Percentiles rank a stretch among this genome's conserved stretches.
These are phyloP conservation scores for Pachycephala philippinensis DNA, from an alignment of 2,113 vertebrate species.

Conservation along the genomic window DNA sequence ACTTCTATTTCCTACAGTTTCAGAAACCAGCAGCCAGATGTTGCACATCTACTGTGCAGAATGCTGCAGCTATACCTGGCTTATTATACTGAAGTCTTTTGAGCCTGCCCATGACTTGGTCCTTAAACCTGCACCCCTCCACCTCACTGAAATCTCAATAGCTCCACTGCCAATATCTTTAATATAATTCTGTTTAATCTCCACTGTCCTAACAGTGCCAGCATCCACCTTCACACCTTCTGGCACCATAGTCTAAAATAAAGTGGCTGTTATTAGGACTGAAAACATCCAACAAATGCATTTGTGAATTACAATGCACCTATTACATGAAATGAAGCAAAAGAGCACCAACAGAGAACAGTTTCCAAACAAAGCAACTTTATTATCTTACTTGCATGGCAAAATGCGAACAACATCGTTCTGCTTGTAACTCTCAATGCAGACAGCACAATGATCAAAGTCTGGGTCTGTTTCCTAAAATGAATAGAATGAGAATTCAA, in stretches of 20 bases:
- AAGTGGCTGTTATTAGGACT: background rate
- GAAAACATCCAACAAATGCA: background rate
- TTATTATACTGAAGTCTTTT: background rate
- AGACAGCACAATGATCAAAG: slow-evolving; percentile 97
- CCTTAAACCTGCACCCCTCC: background rate
- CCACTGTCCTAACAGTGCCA: background rate
- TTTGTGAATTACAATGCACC: background rate
- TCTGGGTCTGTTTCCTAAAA: slow-evolving; percentile 95
- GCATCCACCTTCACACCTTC: background rate
- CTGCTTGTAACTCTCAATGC: slow-evolving; percentile 96
- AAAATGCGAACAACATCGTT: slow-evolving; percentile 95
- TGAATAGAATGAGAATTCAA: slow-evolving; percentile 40
- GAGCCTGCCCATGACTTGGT: background rate
- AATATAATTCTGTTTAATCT: background rate
- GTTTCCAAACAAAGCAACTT: slow-evolving; percentile 24
- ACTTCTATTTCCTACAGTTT: background rate
- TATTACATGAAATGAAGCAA: background rate
- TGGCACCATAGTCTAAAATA: background rate
- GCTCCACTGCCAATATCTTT: background rate
- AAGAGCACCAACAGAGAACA: background rate
- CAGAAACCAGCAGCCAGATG: background rate
- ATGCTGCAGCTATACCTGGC: background rate
- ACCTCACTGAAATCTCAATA: background rate
- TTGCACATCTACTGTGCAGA: background rate
- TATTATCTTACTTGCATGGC: slow-evolving; percentile 92